Conservation (phyloP, 2,113 vertebrate species). For the Clinocottus analis region DNA sequence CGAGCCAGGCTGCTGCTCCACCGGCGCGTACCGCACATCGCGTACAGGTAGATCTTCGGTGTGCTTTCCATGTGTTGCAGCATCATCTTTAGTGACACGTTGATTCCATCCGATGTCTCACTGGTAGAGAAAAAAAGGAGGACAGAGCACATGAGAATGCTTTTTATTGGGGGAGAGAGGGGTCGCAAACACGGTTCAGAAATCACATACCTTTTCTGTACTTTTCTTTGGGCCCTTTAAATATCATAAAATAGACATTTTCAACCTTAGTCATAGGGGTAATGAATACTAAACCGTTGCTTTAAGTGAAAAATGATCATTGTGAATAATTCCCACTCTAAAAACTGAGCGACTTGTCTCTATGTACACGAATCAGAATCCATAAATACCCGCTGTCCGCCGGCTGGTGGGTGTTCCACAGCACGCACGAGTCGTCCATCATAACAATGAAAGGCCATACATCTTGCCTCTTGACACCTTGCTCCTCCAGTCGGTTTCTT, state of each 20-base stretch:
- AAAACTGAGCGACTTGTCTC: neutral
- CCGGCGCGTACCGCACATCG: conserved; percentile 91
- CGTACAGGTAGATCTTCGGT: conserved; percentile 93
- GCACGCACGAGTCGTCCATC: conserved; percentile 97
- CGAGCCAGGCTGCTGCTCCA: conserved; percentile 90
- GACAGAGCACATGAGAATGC: neutral
- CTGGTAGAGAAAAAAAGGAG: conserved; percentile 63
- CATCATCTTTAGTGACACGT: conserved; percentile 91
- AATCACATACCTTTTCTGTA: neutral
- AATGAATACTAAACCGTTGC: neutral
- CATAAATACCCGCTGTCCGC: conserved; percentile 82
- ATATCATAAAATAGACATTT: neutral
- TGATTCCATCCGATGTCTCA: conserved; percentile 85
- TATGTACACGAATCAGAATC: neutral
- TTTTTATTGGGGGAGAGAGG: no score
- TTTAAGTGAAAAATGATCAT: neutral
- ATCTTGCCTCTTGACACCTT: conserved; percentile 91
- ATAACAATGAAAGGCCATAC: conserved; percentile 97
- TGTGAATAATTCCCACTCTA: neutral
- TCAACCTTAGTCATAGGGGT: neutral
- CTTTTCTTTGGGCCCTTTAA: neutral
- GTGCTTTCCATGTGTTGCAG: conserved; percentile 95
- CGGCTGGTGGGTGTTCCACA: conserved; percentile 89
- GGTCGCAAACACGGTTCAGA: no score
- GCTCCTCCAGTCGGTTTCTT: conserved; percentile 92